These are phyloP conservation scores for Neelides folsomi DNA, from an alignment of 2,888 invertebrate species.

Conservation along the genomic window DNA sequence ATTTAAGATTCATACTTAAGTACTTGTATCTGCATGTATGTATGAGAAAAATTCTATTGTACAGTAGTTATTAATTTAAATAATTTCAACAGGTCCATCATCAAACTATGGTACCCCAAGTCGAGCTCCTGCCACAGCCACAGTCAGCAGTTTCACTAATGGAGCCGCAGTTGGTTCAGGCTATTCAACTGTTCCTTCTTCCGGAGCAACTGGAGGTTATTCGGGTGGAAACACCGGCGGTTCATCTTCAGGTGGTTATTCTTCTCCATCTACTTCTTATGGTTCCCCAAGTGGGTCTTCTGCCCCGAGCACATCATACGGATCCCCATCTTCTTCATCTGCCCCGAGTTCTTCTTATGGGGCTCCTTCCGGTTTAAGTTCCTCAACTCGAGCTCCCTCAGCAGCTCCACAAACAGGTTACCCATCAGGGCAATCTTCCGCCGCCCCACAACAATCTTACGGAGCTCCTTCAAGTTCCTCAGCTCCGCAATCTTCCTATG, in stretches of 20 bases:
- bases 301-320: background rate
- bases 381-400: too few relatives aligned
- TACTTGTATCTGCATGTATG: too few relatives aligned
- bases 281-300: constrained; percentile 2
- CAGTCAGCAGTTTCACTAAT: background rate
- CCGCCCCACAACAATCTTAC: background rate
- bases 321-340: background rate
- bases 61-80: too few relatives aligned
- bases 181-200: background rate
- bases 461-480: constrained; percentile 6
- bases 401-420: background rate
- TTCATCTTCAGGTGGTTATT: constrained; percentile 3
- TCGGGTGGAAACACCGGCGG: constrained; percentile 4
- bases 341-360: constrained; percentile 4
- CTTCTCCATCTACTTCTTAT: background rate
- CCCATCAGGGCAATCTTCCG: background rate
- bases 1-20: too few relatives aligned
- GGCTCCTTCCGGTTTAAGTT: constrained; percentile 1
- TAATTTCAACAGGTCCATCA: too few relatives aligned
- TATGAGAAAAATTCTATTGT: too few relatives aligned
- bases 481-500: constrained; percentile 1
- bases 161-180: background rate
- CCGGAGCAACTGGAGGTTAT: background rate
- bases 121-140: too few relatives aligned
- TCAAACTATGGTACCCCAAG: too few relatives aligned